Percentiles rank a stretch among this genome's conserved stretches.
These are phyloP conservation scores for Jaculus jaculus DNA, from an alignment of 2,113 vertebrate species.

Conservation along the genomic window DNA sequence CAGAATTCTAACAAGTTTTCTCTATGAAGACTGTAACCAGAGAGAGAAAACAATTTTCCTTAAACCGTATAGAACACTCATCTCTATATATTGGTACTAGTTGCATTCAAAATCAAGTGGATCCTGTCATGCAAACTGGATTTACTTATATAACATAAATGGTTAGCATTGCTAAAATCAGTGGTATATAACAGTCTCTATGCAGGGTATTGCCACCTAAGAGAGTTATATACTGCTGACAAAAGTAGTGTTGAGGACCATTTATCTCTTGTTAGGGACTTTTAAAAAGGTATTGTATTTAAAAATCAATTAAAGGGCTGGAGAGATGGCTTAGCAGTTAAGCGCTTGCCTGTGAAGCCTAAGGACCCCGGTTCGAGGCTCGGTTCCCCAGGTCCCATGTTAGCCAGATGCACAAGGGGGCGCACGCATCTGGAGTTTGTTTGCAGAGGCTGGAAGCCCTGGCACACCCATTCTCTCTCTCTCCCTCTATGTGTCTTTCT, in stretches of 20 bases:
- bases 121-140: not conserved
- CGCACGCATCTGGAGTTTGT: too few species aligned
- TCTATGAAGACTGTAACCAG: not conserved
- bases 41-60: slow-evolving; percentile 3
- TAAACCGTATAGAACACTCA: not conserved
- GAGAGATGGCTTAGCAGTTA: too few species aligned
- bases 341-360: too few species aligned
- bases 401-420: too few species aligned
- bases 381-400: too few species aligned
- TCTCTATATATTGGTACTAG: not conserved
- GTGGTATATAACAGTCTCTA: not conserved
- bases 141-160: not conserved
- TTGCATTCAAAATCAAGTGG: slow-evolving; percentile 24
- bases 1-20: not conserved
- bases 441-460: too few species aligned
- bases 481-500: too few species aligned
- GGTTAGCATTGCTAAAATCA: not conserved
- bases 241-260: not conserved
- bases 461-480: too few species aligned
- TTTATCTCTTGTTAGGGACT: not conserved
- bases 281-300: not conserved
- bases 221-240: not conserved
- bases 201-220: not conserved
- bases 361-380: too few species aligned
- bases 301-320: too few species aligned